These are phyloP conservation scores for Enteromius trimaculatus DNA, from an alignment of 2,797 vertebrate species.

Conservation along the genomic window DNA sequence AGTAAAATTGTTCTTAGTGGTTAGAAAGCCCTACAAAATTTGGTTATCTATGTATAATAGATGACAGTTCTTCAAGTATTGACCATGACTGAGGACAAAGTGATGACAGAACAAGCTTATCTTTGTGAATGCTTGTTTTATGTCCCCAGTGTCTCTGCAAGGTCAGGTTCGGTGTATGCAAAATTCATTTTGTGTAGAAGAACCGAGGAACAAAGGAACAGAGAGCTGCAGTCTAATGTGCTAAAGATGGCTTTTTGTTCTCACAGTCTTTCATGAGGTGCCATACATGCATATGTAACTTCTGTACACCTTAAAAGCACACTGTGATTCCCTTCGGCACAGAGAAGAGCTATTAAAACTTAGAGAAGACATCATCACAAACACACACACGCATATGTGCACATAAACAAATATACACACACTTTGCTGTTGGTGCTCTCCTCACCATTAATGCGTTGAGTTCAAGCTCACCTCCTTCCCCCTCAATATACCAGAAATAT, in stretches of 20 bases:
- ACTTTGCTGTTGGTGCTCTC: slow-evolving; percentile 31
- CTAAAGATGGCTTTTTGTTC: slow-evolving; percentile 35
- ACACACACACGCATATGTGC: slow-evolving; percentile 20
- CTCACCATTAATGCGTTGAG: slow-evolving; percentile 42
- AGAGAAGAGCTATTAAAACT: slow-evolving; percentile 52
- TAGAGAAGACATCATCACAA: slow-evolving; percentile 23
- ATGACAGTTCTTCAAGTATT: slow-evolving; percentile 3
- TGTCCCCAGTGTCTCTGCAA: slow-evolving; percentile 4
- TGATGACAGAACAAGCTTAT: slow-evolving; percentile 15
- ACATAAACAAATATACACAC: slow-evolving; percentile 31
- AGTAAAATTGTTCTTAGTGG: not conserved
- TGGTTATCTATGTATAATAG: not conserved
- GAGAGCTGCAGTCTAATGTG: not conserved
- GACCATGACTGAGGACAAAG: slow-evolving; percentile 4
- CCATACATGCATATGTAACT: slow-evolving; percentile 56
- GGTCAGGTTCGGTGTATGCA: not conserved
- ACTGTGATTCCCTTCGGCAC: slow-evolving; percentile 61
- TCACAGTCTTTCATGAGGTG: slow-evolving; percentile 60
- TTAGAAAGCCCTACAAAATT: not conserved
- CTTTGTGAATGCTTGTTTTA: slow-evolving; percentile 18
- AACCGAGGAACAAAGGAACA: slow-evolving; percentile 24
- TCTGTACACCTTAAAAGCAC: slow-evolving; percentile 53
- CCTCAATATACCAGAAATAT: slow-evolving; percentile 16
- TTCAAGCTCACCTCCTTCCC: slow-evolving; percentile 46
- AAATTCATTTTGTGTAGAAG: slow-evolving; percentile 18